A percentile compares a stretch with the other conserved stretches of the same genome.
Evolutionary conservation across 1,140 invertebrate species (phyloP).

Genomic region (Sarcophaga peregrina): DNA sequence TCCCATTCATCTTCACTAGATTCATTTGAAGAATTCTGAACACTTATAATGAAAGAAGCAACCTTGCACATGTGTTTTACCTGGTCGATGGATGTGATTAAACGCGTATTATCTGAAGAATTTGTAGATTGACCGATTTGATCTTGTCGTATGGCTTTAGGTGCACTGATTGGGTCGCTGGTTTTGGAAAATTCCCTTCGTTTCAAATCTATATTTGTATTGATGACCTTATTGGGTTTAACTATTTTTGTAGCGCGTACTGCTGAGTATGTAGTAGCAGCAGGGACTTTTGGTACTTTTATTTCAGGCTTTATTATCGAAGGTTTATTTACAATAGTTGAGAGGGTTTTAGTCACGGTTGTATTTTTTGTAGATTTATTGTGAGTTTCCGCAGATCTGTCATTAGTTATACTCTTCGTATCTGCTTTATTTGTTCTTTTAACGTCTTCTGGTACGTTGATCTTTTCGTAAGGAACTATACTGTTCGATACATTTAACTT

Average conservation of each 20-base stretch:
- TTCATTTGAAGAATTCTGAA: slow-evolving; percentile 27
- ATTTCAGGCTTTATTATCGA: neutral
- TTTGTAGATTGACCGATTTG: neutral
- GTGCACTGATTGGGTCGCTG: neutral
- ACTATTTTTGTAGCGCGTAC: slow-evolving; percentile 54
- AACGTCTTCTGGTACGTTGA: neutral
- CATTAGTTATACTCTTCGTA: neutral
- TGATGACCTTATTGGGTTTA: slow-evolving; percentile 63
- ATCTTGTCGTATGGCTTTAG: neutral
- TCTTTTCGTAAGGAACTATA: neutral
- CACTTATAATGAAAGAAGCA: slow-evolving; percentile 28
- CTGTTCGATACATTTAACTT: neutral
- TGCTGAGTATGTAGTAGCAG: neutral
- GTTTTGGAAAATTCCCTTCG: neutral
- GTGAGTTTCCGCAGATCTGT: neutral
- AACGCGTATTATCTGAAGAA: neutral
- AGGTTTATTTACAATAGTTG: neutral
- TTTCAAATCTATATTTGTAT: slow-evolving; percentile 50
- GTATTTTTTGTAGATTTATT: neutral
- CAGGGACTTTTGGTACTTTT: neutral
- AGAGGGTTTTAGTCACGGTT: neutral
- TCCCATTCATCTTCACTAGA: slow-evolving; percentile 25
- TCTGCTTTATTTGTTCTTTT: no score
- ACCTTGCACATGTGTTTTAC: slow-evolving; percentile 31
- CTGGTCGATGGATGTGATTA: slow-evolving; percentile 32